These are phyloP conservation scores for Bovichtus diacanthus DNA, from an alignment of 2,797 vertebrate species.

Conservation along the genomic window DNA sequence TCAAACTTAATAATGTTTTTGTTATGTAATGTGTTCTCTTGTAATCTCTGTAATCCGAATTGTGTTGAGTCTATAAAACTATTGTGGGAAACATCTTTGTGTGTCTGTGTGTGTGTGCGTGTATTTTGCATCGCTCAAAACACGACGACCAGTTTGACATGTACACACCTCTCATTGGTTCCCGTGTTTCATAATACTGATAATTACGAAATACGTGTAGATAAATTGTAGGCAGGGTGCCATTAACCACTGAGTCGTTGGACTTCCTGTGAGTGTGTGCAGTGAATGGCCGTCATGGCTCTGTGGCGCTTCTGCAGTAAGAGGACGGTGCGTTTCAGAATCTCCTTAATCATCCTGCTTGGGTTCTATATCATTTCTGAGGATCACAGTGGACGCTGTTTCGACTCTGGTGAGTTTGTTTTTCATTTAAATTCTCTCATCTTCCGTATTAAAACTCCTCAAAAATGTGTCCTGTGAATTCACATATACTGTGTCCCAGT, in stretches of 20 bases:
- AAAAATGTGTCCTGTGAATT: neutral
- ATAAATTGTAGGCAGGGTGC: neutral
- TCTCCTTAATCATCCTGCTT: conserved; percentile 23
- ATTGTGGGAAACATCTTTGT: conserved; percentile 18
- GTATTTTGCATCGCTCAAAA: neutral
- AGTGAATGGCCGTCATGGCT: neutral
- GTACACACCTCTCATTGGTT: neutral
- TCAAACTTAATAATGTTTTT: conserved; percentile 51
- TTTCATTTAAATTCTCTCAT: neutral
- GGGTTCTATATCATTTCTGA: conserved; percentile 23
- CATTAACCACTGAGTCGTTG: neutral
- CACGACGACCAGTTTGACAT: neutral
- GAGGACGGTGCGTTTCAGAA: conserved; percentile 13
- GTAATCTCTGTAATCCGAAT: conserved; percentile 61
- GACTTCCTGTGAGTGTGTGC: neutral
- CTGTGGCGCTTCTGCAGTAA: neutral
- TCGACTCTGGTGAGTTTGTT: conserved; percentile 48
- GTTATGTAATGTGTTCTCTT: conserved; percentile 52
- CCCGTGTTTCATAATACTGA: neutral
- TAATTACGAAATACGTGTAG: neutral
- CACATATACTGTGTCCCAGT: conserved; percentile 7
- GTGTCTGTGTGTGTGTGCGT: neutral
- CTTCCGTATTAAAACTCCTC: neutral
- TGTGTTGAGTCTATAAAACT: conserved; percentile 64
- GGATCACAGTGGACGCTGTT: conserved; percentile 14